Evolutionary conservation across 2,888 invertebrate species (phyloP).

Genomic region (Watsonalla binaria): DNA sequence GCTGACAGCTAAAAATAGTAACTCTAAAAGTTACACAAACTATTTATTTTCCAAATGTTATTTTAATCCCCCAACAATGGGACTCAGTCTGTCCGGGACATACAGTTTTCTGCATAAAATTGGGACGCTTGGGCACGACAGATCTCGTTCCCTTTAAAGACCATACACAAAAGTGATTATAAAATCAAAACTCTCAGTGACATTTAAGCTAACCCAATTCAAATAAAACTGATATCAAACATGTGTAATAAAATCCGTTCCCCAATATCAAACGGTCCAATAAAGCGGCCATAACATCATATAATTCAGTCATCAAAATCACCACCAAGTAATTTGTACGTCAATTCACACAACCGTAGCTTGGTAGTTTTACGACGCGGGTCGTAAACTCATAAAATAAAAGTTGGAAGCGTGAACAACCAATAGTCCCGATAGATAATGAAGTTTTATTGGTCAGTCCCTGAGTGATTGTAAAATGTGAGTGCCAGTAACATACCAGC

Average conservation of each 20-base stretch:
- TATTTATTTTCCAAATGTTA: too few relatives aligned
- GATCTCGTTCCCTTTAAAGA: too few relatives aligned
- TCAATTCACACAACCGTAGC: conserved; percentile 31
- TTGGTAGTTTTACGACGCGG: conserved; percentile 54
- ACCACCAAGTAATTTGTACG: conserved; percentile 25
- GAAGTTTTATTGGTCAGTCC: conserved; percentile 79
- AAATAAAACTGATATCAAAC: conserved; percentile 14
- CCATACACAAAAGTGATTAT: not conserved
- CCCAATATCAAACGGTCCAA: conserved; percentile 21
- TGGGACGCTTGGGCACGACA: too few relatives aligned
- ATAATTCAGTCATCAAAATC: conserved; percentile 31
- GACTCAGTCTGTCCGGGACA: too few relatives aligned
- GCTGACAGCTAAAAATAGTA: too few relatives aligned
- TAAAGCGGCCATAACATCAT: conserved; percentile 31
- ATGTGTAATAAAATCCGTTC: conserved; percentile 7
- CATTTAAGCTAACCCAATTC: conserved; percentile 13
- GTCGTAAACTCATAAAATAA: conserved; percentile 74
- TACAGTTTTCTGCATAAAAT: too few relatives aligned
- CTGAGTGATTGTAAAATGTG: conserved; percentile 64
- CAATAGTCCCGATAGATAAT: conserved; percentile 76
- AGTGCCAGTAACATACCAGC: conserved; percentile 38
- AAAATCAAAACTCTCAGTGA: not conserved
- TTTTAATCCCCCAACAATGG: too few relatives aligned
- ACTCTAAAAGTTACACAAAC: too few relatives aligned
- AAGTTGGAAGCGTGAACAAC: conserved; percentile 73